Base-by-base conservation (phyloP, 92 coral and sea anemone species). In the Pocillopora grandis region DNA sequence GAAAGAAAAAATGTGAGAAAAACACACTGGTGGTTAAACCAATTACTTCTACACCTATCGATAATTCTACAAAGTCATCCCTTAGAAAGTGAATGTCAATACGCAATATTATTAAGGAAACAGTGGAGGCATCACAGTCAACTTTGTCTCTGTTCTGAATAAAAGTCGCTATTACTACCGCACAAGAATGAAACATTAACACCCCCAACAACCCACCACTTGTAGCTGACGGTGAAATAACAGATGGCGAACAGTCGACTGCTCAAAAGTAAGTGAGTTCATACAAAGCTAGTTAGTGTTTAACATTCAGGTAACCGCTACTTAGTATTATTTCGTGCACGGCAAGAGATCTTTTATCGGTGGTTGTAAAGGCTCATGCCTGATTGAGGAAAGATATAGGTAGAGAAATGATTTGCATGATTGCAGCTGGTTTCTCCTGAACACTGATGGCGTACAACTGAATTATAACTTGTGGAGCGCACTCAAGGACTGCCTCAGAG, bases 361-460 rank as follows among this genome's bases (percentile, higher is more conserved):
- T 62, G 6, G n/a, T 59, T 42, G 52, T 42, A 7, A 42, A 42
- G 52, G 52, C 52, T 0, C 52, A 42, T 3, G 52, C 52, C 52
- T 0, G 52, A 42, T 3, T 7, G 52, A 42, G 52, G 52, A 42
- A 42, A 42, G 90, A 81, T 10, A 90, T 49, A 1, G 81, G 82
- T 12, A 84, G 58, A 20, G 91, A 88, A 0, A 79, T 77, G 58
- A 84, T 88, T 67, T 79, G 91, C 49, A 88, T 88, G 36, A 65
- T 27, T 33, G 71, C 75, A n/a, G 84, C 86, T 12, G 65, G 81
- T 42, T 42, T 62, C 17, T 61, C 66, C 67, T 88, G 82, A 37
- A 84, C 75, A 72, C 68, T 84, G 9, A 86, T 72, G 64, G 84
- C 91, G 82, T 72, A 85, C 62, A 89, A 77, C 82, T 89, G 91